Conservation (phyloP, 2,113 vertebrate species). For the Xenotilapia longispinis region DNA sequence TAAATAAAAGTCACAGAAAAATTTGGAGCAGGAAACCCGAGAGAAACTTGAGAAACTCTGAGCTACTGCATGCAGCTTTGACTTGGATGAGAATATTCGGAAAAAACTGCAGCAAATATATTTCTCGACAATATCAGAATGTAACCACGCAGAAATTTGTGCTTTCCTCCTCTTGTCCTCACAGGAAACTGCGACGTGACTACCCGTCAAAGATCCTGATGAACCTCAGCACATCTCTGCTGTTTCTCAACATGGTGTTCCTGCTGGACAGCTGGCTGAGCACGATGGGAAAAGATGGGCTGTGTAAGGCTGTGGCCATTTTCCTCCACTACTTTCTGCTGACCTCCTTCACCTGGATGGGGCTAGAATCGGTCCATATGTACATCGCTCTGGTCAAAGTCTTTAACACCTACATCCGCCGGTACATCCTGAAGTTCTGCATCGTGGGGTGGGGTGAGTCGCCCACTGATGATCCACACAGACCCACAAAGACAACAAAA, state of each 20-base stretch:
- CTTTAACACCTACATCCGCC: conserved; percentile 94
- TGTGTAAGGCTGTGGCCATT: conserved; percentile 80
- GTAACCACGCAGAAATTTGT: neutral
- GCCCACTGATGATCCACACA: neutral
- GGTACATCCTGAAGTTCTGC: conserved; percentile 97
- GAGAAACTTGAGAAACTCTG: neutral
- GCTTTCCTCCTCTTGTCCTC: neutral
- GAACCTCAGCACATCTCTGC: conserved; percentile 90
- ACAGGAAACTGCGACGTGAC: conserved; percentile 90
- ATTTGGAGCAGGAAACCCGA: neutral
- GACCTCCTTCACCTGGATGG: conserved; percentile 98
- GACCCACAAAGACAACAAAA: neutral
- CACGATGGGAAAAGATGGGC: conserved; percentile 60
- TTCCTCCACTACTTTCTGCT: conserved; percentile 93
- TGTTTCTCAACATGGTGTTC: conserved; percentile 89
- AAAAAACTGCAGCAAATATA: neutral
- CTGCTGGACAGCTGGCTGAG: conserved; percentile 91
- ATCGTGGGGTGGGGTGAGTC: conserved; percentile 92
- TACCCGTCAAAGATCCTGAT: conserved; percentile 98
- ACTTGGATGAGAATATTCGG: neutral
- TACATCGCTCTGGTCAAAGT: conserved; percentile 98
- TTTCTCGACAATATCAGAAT: neutral
- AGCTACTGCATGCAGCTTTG: neutral
- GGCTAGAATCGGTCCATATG: conserved; percentile 95
- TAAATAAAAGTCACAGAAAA: neutral